Conservation (phyloP, 2,113 vertebrate genomes). For the Takifugu bimaculatus region DNA sequence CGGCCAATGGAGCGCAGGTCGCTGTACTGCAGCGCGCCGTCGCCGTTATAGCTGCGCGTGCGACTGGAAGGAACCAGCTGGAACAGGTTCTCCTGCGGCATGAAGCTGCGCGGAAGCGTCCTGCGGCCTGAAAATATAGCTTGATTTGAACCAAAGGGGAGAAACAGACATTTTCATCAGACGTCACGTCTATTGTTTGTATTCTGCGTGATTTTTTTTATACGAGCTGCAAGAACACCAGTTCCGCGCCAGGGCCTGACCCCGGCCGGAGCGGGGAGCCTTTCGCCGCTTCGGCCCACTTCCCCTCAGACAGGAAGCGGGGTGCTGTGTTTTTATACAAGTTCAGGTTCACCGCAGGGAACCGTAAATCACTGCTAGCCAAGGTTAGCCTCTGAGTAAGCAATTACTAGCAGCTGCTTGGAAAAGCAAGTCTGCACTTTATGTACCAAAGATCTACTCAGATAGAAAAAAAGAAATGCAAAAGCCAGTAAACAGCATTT, state of each 20-base stretch:
- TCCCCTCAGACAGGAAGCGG: slow-evolving; percentile 70
- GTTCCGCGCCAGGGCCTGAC: slow-evolving; percentile 26
- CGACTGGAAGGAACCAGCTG: slow-evolving; percentile 85
- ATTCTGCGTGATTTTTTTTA: neutral
- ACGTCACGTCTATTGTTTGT: slow-evolving; percentile 22
- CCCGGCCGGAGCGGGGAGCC: slow-evolving; percentile 42
- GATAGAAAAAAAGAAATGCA: neutral
- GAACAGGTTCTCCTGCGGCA: slow-evolving; percentile 86
- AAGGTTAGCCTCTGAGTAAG: slow-evolving; percentile 70
- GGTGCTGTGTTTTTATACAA: slow-evolving; percentile 63
- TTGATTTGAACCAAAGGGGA: neutral
- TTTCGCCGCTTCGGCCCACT: slow-evolving; percentile 50
- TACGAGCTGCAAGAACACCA: slow-evolving; percentile 1
- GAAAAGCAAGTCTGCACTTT: slow-evolving; percentile 35
- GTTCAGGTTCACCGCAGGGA: slow-evolving; percentile 54
- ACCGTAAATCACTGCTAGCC: slow-evolving; percentile 67
- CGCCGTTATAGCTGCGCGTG: slow-evolving; percentile 84
- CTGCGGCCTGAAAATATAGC: slow-evolving; percentile 75
- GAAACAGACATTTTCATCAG: neutral
- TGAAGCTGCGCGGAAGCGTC: slow-evolving; percentile 88
- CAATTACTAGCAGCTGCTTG: slow-evolving; percentile 60
- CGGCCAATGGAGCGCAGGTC: slow-evolving; percentile 77
- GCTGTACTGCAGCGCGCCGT: slow-evolving; percentile 77
- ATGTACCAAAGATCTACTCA: slow-evolving; percentile 20
- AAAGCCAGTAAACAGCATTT: neutral